Conservation (phyloP, 1,140 invertebrate species). For the Gonatopus flavifemur region DNA sequence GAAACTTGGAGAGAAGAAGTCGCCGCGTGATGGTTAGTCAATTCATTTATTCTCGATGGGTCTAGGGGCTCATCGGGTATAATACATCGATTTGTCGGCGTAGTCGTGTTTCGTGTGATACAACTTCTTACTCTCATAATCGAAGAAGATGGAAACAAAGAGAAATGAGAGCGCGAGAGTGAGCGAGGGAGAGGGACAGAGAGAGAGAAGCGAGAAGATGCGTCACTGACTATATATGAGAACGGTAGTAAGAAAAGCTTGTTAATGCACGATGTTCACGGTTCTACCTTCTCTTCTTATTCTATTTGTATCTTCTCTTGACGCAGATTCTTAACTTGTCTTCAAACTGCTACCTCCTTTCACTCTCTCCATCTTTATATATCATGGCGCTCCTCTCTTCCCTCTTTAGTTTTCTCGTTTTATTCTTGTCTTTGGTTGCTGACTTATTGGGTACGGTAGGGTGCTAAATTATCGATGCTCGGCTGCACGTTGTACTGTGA, state of each 20-base stretch:
- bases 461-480: slow-evolving; percentile 49
- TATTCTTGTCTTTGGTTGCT: slow-evolving; percentile 11
- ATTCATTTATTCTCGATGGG: slow-evolving; percentile 52
- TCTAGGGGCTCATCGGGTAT: slow-evolving; percentile 41
- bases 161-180: slow-evolving; percentile 8
- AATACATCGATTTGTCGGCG: slow-evolving; percentile 56
- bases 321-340: slow-evolving; percentile 11
- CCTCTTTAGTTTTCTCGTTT: slow-evolving; percentile 13
- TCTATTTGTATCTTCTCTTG: no score
- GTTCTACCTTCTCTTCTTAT: slow-evolving; percentile 24
- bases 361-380: neutral
- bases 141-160: slow-evolving; percentile 30
- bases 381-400: slow-evolving; percentile 17
- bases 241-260: slow-evolving; percentile 39
- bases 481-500: slow-evolving; percentile 31
- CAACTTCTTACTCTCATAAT: slow-evolving; percentile 52
- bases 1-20: neutral
- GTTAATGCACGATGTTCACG: slow-evolving; percentile 34
- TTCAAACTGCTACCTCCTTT: slow-evolving; percentile 5
- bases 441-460: slow-evolving; percentile 40
- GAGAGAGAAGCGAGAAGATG: slow-evolving; percentile 26
- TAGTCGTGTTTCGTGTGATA: slow-evolving; percentile 51
- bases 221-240: slow-evolving; percentile 46
- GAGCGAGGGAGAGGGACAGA: slow-evolving; percentile 1
- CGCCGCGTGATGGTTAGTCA: slow-evolving; percentile 36